Evolutionary conservation across 2,113 vertebrate genomes (phyloP), one percentile per base, ranked within the genome.

Genomic region (Cariama cristata): DNA sequence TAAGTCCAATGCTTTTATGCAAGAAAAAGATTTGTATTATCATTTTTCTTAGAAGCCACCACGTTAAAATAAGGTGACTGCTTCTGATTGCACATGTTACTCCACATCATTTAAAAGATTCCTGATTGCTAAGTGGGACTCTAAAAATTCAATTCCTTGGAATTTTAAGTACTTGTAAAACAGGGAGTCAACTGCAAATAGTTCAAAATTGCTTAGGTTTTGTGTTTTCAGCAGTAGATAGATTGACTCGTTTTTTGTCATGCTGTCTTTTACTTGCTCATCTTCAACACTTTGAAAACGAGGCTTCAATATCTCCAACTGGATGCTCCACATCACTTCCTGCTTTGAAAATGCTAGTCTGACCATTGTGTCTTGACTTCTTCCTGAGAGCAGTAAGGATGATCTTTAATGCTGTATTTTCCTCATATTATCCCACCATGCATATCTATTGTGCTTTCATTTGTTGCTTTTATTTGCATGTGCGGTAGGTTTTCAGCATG

Each of bases 241-340:
- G 14, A 33, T 42, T 52, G 66, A 33, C 35, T 82, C 4, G 1
- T 12, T 50, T 87, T 90, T 79, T 74, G 60, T 72, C 47, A 8
- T 52, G 26, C 16, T 86, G 24, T 15, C 23, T 91, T 93, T 74
- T 28, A 74, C 13, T 86, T 87, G 17, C 11, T 86, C 5, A 30
- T 71, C n/a, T 80, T 84, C 22, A 84, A 7, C 15, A 52, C 13
- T 84, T 88, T 47, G 58, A 74, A 97, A 73, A n/a, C 33, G 38
- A 40, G 30, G 16, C 8, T 74, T 81, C 28, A 63, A 0, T 67
- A 53, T 62, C 60, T 90, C 20, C 28, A 50, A 7, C 16, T 35
- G 38, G 26, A 56, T 74, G 33, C 4, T 53, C 8, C 28, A 74
- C 3, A 38, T 44, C 15, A 33, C 40, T 66, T 56, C 10, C 67